A percentile compares a stretch with the other conserved stretches of the same genome.
Evolutionary conservation across 2,888 invertebrate species (phyloP).

Genomic region (Habroteleia sp.): DNA sequence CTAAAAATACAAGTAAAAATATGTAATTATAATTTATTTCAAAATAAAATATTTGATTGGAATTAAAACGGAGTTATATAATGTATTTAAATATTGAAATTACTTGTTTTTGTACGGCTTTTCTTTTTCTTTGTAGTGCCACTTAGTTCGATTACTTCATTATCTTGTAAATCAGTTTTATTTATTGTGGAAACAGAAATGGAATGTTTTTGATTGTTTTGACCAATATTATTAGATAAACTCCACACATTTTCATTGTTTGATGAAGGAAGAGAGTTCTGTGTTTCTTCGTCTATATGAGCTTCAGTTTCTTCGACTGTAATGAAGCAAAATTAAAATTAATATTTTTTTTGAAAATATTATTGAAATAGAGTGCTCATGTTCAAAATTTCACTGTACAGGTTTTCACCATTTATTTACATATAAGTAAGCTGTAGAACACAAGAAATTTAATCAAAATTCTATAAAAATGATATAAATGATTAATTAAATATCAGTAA

Average conservation of each 20-base stretch:
- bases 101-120: slow-evolving; percentile 64
- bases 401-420: too few relatives aligned
- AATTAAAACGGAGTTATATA: not conserved
- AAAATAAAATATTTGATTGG: not conserved
- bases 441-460: too few relatives aligned
- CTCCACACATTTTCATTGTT: slow-evolving; percentile 74
- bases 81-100: not conserved
- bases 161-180: slow-evolving; percentile 69
- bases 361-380: too few relatives aligned
- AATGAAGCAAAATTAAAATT: not conserved
- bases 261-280: slow-evolving; percentile 72
- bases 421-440: too few relatives aligned
- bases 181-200: slow-evolving; percentile 66
- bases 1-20: slow-evolving; percentile 60
- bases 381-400: too few relatives aligned
- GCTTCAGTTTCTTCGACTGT: slow-evolving; percentile 76
- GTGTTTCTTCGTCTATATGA: slow-evolving; percentile 79
- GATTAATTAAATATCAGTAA: too few relatives aligned
- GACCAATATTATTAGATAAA: slow-evolving; percentile 68
- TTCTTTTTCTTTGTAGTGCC: slow-evolving; percentile 73
- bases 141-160: slow-evolving; percentile 70
- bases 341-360: too few relatives aligned
- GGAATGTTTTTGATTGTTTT: slow-evolving; percentile 64
- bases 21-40: not conserved
- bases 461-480: not conserved